Percentiles rank a stretch among this genome's conserved stretches.
Conservation (phyloP, 1,140 invertebrate genomes). For the Andrena cerasifolii region DNA sequence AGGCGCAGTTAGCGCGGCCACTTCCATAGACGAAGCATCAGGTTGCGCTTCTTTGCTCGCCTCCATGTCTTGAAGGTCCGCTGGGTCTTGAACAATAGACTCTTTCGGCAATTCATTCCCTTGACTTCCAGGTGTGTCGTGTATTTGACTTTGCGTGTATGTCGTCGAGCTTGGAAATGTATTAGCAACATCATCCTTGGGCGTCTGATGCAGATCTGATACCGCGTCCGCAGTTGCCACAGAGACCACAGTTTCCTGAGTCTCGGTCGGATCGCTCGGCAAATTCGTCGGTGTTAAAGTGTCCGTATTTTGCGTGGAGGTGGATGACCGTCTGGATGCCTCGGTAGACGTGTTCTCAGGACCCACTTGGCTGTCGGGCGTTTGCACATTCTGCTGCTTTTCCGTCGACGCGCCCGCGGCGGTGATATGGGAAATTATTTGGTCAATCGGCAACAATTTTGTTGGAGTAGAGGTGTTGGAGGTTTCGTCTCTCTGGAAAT, state of each 20-base stretch:
- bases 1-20: slow-evolving; percentile 58
- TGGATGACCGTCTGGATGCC: slow-evolving; percentile 78
- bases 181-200: slow-evolving; percentile 53
- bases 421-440: slow-evolving; percentile 79
- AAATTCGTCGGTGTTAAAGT: slow-evolving; percentile 78
- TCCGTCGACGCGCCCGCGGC: slow-evolving; percentile 56
- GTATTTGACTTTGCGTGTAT: slow-evolving; percentile 28
- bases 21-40: slow-evolving; percentile 49
- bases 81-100: slow-evolving; percentile 33
- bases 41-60: slow-evolving; percentile 39
- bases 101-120: slow-evolving; percentile 35
- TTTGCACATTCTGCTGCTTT: slow-evolving; percentile 62
- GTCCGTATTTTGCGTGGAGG: slow-evolving; percentile 80
- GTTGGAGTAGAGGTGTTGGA: slow-evolving; percentile 79
- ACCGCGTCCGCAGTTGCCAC: slow-evolving; percentile 55
- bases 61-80: slow-evolving; percentile 47
- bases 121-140: slow-evolving; percentile 13
- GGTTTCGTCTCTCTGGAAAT: slow-evolving; percentile 82
- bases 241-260: slow-evolving; percentile 68
- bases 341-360: slow-evolving; percentile 73
- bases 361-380: slow-evolving; percentile 60
- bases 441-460: slow-evolving; percentile 79
- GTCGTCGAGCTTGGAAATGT: slow-evolving; percentile 37
- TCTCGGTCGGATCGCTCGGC: slow-evolving; percentile 72
- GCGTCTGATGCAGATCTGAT: slow-evolving; percentile 43